phyloP scores from a whole-genome alignment of 92 coral and sea anemone species.

The Virgularia gustaviana region DNA sequence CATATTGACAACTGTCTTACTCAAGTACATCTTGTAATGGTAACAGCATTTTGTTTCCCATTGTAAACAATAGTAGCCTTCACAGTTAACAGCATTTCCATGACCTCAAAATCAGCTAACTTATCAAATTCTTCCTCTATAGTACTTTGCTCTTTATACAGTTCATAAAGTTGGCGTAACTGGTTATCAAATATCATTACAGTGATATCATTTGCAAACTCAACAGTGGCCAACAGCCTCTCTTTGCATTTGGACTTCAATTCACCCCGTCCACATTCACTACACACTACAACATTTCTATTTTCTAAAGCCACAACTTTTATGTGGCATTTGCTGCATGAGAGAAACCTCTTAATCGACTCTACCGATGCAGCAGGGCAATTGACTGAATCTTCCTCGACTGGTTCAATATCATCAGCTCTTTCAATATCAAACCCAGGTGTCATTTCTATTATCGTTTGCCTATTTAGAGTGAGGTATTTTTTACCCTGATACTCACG shows the following conservation, averaged over 20 bases:
- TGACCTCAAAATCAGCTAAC: not conserved
- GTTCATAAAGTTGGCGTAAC: slow-evolving; percentile 36
- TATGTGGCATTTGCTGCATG: slow-evolving; percentile 41
- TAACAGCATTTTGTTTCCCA: not conserved
- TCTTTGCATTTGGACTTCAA: slow-evolving; percentile 34
- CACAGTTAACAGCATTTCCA: slow-evolving; percentile 43
- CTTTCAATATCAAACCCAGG: not conserved
- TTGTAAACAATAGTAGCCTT: slow-evolving; percentile 32
- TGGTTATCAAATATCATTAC: slow-evolving; percentile 34
- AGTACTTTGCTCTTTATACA: slow-evolving; percentile 35
- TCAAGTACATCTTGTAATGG: not conserved
- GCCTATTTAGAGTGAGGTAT: slow-evolving; percentile 6
- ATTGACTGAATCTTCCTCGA: not conserved
- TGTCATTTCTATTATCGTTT: not conserved
- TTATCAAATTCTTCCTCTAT: not conserved
- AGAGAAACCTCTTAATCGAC: slow-evolving; percentile 39
- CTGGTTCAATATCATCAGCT: slow-evolving; percentile 3
- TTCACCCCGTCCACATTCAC: slow-evolving; percentile 42
- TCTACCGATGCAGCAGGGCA: slow-evolving; percentile 39
- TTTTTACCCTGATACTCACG: not conserved
- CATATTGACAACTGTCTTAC: not conserved
- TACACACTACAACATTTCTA: slow-evolving; percentile 42
- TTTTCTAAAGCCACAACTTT: slow-evolving; percentile 34
- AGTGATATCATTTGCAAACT: slow-evolving; percentile 23
- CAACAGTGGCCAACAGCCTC: slow-evolving; percentile 32